phyloP scores from a whole-genome alignment of 2,797 vertebrate species.

The Pteropus rufus region DNA sequence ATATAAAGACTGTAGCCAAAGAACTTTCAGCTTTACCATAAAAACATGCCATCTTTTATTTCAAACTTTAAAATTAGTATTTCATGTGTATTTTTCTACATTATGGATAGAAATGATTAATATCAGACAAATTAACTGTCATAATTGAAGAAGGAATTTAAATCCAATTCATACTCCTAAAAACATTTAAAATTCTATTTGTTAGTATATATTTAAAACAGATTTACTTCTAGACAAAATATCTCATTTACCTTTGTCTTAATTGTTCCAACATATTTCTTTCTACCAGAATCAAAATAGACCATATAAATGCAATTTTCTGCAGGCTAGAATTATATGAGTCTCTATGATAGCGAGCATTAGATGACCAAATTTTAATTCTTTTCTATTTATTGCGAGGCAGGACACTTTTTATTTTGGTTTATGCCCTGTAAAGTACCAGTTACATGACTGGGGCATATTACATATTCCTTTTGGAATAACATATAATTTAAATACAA shows the following conservation, averaged over 20 bases:
- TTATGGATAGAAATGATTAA: conserved; percentile 23
- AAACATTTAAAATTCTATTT: conserved; percentile 35
- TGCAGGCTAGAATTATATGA: conserved; percentile 25
- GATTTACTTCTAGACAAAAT: conserved; percentile 38
- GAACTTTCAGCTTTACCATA: neutral
- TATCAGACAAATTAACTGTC: neutral
- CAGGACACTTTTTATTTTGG: neutral
- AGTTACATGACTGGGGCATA: neutral
- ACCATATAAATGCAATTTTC: conserved; percentile 51
- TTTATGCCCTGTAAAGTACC: neutral
- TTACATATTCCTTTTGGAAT: neutral
- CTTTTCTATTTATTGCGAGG: neutral
- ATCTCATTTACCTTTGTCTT: conserved; percentile 60
- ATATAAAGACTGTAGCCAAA: neutral
- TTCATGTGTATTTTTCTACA: too few relatives aligned
- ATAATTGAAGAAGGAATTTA: neutral
- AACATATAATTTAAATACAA: neutral
- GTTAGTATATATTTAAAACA: conserved; percentile 41
- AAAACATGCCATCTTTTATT: neutral
- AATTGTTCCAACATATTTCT: neutral
- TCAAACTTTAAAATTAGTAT: neutral
- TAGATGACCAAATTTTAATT: conserved; percentile 27
- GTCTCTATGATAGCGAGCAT: neutral
- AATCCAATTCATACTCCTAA: neutral
- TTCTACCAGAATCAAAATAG: conserved; percentile 32